Base-by-base conservation (phyloP, 1,140 invertebrate species). In the Atta colombica region DNA sequence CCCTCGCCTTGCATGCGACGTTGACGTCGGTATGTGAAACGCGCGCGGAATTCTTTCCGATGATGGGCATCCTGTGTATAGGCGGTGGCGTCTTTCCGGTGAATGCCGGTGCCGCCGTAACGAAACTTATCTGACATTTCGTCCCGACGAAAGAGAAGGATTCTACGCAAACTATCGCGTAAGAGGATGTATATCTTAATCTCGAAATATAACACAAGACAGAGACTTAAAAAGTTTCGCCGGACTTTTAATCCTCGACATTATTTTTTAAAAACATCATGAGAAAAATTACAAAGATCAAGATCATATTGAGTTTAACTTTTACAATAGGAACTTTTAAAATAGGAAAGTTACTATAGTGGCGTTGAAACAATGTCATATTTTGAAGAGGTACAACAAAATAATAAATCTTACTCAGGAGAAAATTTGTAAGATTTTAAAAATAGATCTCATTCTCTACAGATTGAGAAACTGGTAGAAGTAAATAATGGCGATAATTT, bases 11-110 rank as follows among this genome's bases (percentile, higher is more conserved):
- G 16, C 10, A 31, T 5, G 45, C 39, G 71, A 53, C 81, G 81
- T 88, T 88, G 51, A 53, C 45, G 31, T 31, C 28, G 78, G 63
- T 78, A 85, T 85, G 72, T 72, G 69, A 65, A 77, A 78, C 74
- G 87, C 66, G 81, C 31, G 10, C 51, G 14, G 74, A 85, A 88
- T 89, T 86, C 81, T 53, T 74, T 68, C 21, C 49, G 18, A 60
- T 55, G 60, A 25, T 61, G 60, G 45, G 35, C 58, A 68, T 18
- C 31, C 14, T 14, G 55, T 53, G 55, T 39, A 51, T 74, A 82
- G 39, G 69, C 63, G 31, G 49, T 10, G 31, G 75, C 63, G 63
- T 28, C 77, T 39, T 80, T 55, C 69, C 35, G 51, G 25, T 65
- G 74, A 66, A 77, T 61, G 12, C 80, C 55, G 53, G 51, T 45